Conservation (phyloP, 2,113 vertebrate genomes). For the Microcebus griseorufus region DNA sequence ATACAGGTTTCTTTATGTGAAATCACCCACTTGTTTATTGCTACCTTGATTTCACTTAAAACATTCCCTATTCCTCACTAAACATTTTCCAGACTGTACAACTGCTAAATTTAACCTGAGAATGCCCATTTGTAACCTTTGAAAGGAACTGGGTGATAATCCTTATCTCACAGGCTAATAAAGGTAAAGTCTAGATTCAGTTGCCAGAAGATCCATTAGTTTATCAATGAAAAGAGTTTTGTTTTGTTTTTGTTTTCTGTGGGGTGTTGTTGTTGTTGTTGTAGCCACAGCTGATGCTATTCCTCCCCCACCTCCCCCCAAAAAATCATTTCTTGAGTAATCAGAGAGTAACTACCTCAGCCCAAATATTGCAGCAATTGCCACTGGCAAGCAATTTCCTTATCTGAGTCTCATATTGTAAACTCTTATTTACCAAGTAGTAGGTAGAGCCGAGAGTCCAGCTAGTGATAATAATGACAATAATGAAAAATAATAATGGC, state of each 20-base stretch:
- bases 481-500: background rate
- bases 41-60: background rate
- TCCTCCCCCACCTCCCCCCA: background rate
- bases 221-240: background rate
- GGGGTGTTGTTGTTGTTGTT: background rate
- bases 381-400: background rate
- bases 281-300: background rate
- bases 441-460: background rate
- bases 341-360: background rate
- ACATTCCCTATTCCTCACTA: background rate
- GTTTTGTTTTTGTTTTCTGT: background rate
- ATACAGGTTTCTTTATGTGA: background rate
- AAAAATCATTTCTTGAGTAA: background rate
- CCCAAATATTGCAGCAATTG: background rate
- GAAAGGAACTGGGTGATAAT: background rate
- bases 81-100: background rate
- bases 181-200: background rate
- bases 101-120: background rate
- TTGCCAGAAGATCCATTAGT: background rate
- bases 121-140: background rate
- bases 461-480: background rate
- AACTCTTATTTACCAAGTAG: background rate
- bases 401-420: background rate
- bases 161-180: background rate
- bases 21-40: background rate